These are phyloP conservation scores for Chionis minor DNA, from an alignment of 2,113 vertebrate genomes.

Conservation along the genomic window DNA sequence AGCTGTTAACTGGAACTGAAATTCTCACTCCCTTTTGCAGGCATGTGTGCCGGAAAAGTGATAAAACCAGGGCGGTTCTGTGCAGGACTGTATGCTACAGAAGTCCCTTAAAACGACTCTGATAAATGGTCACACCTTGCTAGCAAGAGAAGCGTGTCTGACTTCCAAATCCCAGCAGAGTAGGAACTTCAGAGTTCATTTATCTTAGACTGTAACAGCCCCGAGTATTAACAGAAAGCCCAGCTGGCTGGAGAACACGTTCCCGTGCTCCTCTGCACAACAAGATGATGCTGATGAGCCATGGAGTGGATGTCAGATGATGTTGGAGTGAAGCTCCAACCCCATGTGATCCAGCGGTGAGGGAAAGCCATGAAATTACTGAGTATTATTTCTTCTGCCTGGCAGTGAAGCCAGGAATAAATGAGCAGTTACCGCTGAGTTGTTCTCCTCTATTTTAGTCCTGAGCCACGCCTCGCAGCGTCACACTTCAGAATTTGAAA, in stretches of 20 bases:
- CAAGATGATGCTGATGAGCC: neutral
- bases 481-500: neutral
- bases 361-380: neutral
- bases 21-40: neutral
- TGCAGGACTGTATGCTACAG: neutral
- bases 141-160: neutral
- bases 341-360: neutral
- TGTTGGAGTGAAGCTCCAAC: neutral
- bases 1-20: neutral
- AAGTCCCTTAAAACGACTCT: neutral
- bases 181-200: neutral
- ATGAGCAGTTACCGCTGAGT: neutral
- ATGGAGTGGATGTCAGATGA: neutral
- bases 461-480: neutral
- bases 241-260: neutral
- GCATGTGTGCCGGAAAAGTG: neutral
- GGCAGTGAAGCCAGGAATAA: neutral
- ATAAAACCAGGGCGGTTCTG: neutral
- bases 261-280: neutral
- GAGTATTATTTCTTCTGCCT: neutral
- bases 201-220: neutral
- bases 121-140: neutral
- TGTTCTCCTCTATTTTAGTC: neutral
- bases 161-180: neutral
- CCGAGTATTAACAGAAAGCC: neutral